These are phyloP conservation scores for Ditylenchus weischeri DNA, from an alignment of 2,888 invertebrate genomes.

Conservation along the genomic window DNA sequence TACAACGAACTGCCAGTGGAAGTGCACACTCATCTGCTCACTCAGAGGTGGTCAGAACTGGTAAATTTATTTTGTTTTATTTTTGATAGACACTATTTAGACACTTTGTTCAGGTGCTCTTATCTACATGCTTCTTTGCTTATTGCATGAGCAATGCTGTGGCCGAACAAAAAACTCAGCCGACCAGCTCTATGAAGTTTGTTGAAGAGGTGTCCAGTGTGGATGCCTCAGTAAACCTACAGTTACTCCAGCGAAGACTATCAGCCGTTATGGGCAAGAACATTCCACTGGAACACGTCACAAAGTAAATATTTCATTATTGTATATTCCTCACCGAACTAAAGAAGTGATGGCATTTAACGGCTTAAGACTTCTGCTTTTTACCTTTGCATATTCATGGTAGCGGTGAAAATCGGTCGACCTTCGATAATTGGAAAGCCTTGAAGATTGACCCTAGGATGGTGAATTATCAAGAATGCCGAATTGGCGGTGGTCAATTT, in stretches of 20 bases:
- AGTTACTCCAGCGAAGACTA: conserved; percentile 49
- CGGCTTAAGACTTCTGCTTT: too few relatives aligned
- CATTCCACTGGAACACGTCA: conserved; percentile 54
- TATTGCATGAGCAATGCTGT: conserved; percentile 17
- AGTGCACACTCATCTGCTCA: conserved; percentile 85
- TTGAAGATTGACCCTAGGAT: too few relatives aligned
- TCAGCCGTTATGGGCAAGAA: conserved; percentile 47
- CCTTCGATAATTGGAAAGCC: too few relatives aligned
- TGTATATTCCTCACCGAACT: too few relatives aligned
- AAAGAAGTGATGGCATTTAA: too few relatives aligned
- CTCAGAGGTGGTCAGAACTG: conserved; percentile 79
- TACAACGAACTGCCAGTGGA: conserved; percentile 92
- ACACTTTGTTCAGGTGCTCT: conserved; percentile 39
- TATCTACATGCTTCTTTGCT: conserved; percentile 57
- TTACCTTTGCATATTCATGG: too few relatives aligned
- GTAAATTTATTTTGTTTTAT: conserved; percentile 29
- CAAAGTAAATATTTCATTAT: conserved; percentile 35
- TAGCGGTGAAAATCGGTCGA: too few relatives aligned
- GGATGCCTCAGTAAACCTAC: conserved; percentile 45
- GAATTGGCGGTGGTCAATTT: too few relatives aligned
- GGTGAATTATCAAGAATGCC: too few relatives aligned
- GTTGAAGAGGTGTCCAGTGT: conserved; percentile 36
- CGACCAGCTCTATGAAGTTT: conserved; percentile 12
- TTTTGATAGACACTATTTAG: background rate
- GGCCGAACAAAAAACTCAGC: conserved; percentile 2